phyloP scores from a whole-genome alignment of 2,888 invertebrate species.

The Pseudococcus viburni region DNA sequence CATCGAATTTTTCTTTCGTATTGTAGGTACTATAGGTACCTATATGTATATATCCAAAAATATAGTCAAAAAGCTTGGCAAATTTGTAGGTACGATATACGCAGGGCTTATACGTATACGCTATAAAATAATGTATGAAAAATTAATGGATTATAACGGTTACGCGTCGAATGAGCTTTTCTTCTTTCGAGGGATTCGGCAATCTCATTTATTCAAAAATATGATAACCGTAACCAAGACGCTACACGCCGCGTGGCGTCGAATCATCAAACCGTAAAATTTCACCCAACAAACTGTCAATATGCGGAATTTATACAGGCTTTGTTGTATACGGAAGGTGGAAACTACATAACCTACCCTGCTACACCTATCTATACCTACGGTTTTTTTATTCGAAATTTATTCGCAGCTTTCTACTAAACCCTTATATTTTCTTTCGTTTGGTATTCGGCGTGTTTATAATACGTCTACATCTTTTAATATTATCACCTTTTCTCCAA shows the following conservation, averaged over 20 bases:
- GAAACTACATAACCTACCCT: background rate
- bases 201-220: conserved; percentile 44
- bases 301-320: conserved; percentile 15
- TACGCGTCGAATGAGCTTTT: background rate
- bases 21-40: no score
- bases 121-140: conserved; percentile 21
- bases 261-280: conserved; percentile 23
- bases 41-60: no score
- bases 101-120: no score
- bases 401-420: background rate
- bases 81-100: no score
- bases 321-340: background rate
- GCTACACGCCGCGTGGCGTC: background rate
- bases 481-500: no score
- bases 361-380: no score
- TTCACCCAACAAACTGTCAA: background rate
- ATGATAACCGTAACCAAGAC: conserved; percentile 17
- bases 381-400: background rate
- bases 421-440: no score
- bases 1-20: no score
- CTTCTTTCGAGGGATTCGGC: background rate
- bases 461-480: no score
- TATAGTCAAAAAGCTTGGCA: no score
- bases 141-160: conserved; percentile 51
- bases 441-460: no score